A percentile compares a stretch with the other conserved stretches of the same genome.
These are phyloP conservation scores for Atta colombica DNA, from an alignment of 1,140 invertebrate species.

Conservation along the genomic window DNA sequence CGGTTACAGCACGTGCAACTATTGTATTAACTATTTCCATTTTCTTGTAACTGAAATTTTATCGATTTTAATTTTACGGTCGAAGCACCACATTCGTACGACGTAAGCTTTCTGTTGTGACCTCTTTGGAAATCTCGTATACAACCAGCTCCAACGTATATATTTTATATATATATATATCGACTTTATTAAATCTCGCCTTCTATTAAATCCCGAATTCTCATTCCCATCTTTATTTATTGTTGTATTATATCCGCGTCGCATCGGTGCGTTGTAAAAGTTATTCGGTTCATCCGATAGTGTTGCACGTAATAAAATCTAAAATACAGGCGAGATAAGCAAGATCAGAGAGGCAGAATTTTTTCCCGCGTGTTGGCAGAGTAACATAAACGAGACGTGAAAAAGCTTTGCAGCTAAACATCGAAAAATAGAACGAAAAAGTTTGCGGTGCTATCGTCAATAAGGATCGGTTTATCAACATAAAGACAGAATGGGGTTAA, in stretches of 20 bases:
- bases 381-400: neutral
- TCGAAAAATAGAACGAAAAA: conserved; percentile 16
- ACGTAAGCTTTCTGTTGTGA: neutral
- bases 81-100: neutral
- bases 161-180: neutral
- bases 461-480: conserved; percentile 28
- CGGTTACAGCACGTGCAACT: neutral
- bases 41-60: conserved; percentile 38
- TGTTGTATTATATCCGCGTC: neutral
- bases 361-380: neutral
- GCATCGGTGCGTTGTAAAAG: neutral
- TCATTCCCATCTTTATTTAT: conserved; percentile 10
- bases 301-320: conserved; percentile 23
- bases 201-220: neutral
- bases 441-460: conserved; percentile 6
- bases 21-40: conserved; percentile 37
- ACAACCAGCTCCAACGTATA: neutral
- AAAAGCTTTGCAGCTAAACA: neutral
- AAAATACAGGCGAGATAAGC: conserved; percentile 1
- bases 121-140: neutral
- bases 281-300: neutral
- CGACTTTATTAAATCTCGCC: neutral
- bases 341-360: neutral
- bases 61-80: conserved; percentile 32
- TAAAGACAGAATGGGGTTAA: neutral